phyloP scores from a whole-genome alignment of 2,113 vertebrate species.

The Perccottus glenii region DNA sequence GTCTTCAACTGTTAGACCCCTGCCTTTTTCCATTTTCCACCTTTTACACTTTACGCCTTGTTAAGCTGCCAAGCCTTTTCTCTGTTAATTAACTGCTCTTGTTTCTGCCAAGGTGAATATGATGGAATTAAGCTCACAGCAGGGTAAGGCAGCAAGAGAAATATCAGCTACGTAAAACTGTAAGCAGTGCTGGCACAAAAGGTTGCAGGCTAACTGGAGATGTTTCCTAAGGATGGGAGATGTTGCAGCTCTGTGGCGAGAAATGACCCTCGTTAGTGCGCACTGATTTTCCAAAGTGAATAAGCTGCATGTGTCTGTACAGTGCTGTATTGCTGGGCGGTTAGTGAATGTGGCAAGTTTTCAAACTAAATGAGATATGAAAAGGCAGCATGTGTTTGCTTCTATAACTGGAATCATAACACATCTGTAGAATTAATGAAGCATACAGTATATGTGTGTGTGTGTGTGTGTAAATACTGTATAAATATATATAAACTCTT shows the following conservation, averaged over 20 bases:
- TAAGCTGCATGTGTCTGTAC: slow-evolving; percentile 18
- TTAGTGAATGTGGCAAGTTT: slow-evolving; percentile 17
- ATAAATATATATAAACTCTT: background rate
- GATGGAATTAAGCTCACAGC: slow-evolving; percentile 52
- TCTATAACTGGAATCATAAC: slow-evolving; percentile 4
- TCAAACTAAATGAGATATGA: slow-evolving; percentile 23
- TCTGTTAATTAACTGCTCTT: slow-evolving; percentile 49
- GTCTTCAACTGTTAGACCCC: background rate
- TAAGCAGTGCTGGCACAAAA: slow-evolving; percentile 50
- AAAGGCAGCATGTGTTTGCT: slow-evolving; percentile 10
- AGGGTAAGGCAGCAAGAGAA: slow-evolving; percentile 33
- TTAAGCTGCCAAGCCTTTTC: slow-evolving; percentile 38
- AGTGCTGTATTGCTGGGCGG: background rate
- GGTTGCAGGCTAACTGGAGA: slow-evolving; percentile 60
- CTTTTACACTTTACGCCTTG: slow-evolving; percentile 38
- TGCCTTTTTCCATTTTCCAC: slow-evolving; percentile 28
- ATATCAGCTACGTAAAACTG: slow-evolving; percentile 49
- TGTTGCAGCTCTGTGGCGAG: slow-evolving; percentile 31
- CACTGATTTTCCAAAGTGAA: slow-evolving; percentile 37
- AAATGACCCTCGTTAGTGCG: slow-evolving; percentile 46
- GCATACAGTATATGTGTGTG: slow-evolving; percentile 3
- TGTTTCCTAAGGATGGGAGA: slow-evolving; percentile 43
- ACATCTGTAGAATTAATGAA: slow-evolving; percentile 16
- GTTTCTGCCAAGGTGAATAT: slow-evolving; percentile 27
- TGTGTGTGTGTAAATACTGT: too few relatives aligned